Evolutionary conservation across 2,888 invertebrate genomes (phyloP), one percentile per base, ranked within the genome.

Genomic region (Eupelmus urozonus): DNA sequence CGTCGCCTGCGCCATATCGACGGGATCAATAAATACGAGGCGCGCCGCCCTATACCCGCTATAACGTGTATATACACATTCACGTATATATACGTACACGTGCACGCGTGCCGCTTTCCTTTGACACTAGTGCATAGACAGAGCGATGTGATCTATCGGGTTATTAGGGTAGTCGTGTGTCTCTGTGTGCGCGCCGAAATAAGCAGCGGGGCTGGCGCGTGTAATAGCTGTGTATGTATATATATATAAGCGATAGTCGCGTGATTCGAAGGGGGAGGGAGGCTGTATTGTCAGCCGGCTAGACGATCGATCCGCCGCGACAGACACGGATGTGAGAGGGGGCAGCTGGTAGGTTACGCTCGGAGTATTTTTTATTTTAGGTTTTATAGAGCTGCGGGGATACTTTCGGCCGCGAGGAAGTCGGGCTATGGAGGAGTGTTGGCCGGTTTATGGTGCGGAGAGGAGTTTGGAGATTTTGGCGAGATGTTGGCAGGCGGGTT

Each of bases 21-120:
- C 63, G 51, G 53, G 74, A 74, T 74, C 74, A 74, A 74, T 74
- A 74, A 74, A 66, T 66, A 74, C 74, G 65, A 74, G 66, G 53
- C 72, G 53, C 25, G 72, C 34, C 34, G 29, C 4, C 9, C n/a
- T n/a, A n/a, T n/a, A n/a, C n/a, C n/a, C n/a, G n/a, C n/a, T n/a
- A n/a, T n/a, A n/a, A n/a, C n/a, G n/a, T n/a, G n/a, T n/a, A n/a
- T 7, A 55, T 25, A 67, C 27, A 55, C 16, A 51, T 51, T 40
- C 20, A 34, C 1, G 16, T 29, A 53, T 18, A 51, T 29, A 29
- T 7, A 20, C 45, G 16, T 45, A 45, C 2, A 45, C 16, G 2
- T 45, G 45, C 13, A 45, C 2, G 13, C 13, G 45, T 45, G 13
- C 16, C 9, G 34, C 5, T 34, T 34, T 34, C 9, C 34, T 34